These are phyloP conservation scores for Sciurus carolinensis DNA, from an alignment of 2,797 vertebrate species.

Conservation along the genomic window DNA sequence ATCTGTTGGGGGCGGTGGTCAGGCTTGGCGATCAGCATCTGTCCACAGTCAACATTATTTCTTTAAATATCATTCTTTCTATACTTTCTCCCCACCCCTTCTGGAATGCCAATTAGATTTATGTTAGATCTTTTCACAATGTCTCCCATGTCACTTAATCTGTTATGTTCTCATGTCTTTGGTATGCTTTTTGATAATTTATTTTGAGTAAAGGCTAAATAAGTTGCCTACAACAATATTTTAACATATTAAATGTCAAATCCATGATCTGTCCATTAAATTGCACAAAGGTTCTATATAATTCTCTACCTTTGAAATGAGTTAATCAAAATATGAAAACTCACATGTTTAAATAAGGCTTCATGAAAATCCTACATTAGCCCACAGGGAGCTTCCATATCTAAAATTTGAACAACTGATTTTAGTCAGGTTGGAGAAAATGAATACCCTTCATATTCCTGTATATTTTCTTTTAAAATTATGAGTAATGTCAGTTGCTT, in stretches of 20 bases:
- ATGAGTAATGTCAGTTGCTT: neutral
- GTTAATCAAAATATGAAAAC: neutral
- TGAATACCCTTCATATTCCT: neutral
- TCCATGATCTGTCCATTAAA: neutral
- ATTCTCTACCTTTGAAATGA: neutral
- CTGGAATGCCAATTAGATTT: neutral
- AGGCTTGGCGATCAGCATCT: no score
- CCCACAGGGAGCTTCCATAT: neutral
- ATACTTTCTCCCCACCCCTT: neutral
- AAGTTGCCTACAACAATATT: neutral
- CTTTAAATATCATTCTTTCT: neutral
- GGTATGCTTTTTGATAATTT: neutral
- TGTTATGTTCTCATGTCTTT: neutral
- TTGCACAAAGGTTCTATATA: neutral
- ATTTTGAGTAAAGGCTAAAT: neutral
- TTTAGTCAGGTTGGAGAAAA: neutral
- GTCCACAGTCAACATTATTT: neutral
- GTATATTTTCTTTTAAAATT: neutral
- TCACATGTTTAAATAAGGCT: neutral
- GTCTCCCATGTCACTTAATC: neutral
- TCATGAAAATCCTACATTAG: neutral
- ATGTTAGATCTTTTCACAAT: neutral
- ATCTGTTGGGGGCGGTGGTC: no score
- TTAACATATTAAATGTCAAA: conserved; percentile 14
- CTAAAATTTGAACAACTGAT: neutral